These are phyloP conservation scores for Cactoblastis cactorum DNA, from an alignment of 2,888 invertebrate species.

Conservation along the genomic window DNA sequence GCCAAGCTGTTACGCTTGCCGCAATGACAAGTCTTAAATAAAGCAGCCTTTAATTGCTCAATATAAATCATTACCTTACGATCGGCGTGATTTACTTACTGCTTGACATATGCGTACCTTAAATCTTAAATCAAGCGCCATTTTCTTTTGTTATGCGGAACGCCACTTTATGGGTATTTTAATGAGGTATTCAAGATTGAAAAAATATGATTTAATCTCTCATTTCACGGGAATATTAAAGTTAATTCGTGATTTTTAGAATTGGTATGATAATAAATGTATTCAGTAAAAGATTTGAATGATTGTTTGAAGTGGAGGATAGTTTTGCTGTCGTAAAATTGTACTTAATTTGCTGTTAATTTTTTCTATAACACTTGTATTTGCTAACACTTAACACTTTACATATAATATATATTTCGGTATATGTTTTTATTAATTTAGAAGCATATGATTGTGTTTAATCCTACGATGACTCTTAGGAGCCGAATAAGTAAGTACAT, in stretches of 20 bases:
- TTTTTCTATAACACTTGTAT: not conserved
- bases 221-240: constrained; percentile 39
- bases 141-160: constrained; percentile 59
- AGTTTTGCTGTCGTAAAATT: not conserved
- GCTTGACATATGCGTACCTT: constrained; percentile 60
- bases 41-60: constrained; percentile 62
- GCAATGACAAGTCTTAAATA: constrained; percentile 10
- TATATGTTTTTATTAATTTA: too few species aligned
- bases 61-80: constrained; percentile 75
- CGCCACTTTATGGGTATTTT: constrained; percentile 59
- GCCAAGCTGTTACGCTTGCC: constrained; percentile 4
- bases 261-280: constrained; percentile 24
- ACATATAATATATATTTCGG: not conserved
- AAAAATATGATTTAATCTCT: constrained; percentile 48
- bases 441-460: too few species aligned
- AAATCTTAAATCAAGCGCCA: constrained; percentile 54
- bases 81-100: constrained; percentile 71
- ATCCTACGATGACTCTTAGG: too few species aligned
- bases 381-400: not conserved
- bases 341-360: constrained; percentile 8
- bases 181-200: constrained; percentile 64
- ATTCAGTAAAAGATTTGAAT: constrained; percentile 3
- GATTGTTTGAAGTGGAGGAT: constrained; percentile 3
- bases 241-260: constrained; percentile 34
- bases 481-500: too few species aligned